A percentile compares a stretch with the other conserved stretches of the same genome.
phyloP scores from a whole-genome alignment of 2,113 vertebrate genomes.

The Bufo gargarizans region DNA sequence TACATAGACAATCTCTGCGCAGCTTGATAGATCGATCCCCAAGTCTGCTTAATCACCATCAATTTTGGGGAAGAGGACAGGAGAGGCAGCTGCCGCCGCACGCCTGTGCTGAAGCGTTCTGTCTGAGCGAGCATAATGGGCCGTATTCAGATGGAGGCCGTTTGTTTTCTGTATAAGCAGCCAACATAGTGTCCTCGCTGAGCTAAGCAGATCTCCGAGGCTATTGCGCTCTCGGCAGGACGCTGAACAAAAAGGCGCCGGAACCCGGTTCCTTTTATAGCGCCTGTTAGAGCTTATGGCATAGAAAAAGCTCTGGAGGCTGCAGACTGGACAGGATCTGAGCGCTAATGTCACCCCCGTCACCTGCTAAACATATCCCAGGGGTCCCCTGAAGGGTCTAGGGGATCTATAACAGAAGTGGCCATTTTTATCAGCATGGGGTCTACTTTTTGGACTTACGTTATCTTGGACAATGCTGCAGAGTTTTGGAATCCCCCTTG shows the following conservation, averaged over 20 bases:
- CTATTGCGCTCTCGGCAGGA: constrained; percentile 36
- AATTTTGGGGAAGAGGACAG: constrained; percentile 29
- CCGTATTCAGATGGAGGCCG: constrained; percentile 11
- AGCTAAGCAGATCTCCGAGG: constrained; percentile 28
- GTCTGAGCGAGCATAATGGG: constrained; percentile 45
- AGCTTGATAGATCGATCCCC: constrained; percentile 33
- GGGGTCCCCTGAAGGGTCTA: not conserved
- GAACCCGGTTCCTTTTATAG: constrained; percentile 10
- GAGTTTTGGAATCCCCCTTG: too few species aligned
- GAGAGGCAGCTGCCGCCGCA: constrained; percentile 22
- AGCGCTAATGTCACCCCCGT: not conserved
- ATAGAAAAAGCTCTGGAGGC: constrained; percentile 7
- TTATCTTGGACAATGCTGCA: too few species aligned
- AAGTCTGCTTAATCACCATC: constrained; percentile 45
- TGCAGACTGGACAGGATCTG: not conserved
- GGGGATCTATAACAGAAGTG: not conserved
- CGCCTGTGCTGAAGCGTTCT: constrained; percentile 31
- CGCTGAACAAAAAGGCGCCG: constrained; percentile 15
- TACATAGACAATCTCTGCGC: constrained; percentile 25
- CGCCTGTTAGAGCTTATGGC: constrained; percentile 20
- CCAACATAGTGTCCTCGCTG: constrained; percentile 40
- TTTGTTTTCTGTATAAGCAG: constrained; percentile 50
- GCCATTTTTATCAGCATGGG: too few species aligned
- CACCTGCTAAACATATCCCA: not conserved
- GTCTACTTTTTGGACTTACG: too few species aligned